Conservation (phyloP, 2,797 vertebrate species). For the Brachymystax lenok region DNA sequence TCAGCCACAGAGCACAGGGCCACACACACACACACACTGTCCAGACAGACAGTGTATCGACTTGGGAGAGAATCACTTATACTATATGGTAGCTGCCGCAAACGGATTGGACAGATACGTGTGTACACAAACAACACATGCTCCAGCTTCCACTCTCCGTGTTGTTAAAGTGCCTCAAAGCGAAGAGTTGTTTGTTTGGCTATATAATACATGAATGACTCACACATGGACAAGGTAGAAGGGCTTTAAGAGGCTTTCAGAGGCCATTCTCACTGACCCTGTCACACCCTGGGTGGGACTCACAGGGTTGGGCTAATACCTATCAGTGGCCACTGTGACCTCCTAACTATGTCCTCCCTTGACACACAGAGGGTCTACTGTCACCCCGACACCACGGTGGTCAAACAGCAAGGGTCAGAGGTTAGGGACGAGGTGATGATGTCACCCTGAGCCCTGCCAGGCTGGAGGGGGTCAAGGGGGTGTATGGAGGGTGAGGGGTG, state of each 20-base stretch:
- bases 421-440: conserved; percentile 74
- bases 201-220: neutral
- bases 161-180: neutral
- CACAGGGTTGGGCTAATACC: conserved; percentile 39
- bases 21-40: conserved; percentile 12
- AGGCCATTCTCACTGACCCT: neutral
- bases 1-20: neutral
- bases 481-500: conserved; percentile 41
- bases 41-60: conserved; percentile 51
- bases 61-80: conserved; percentile 44
- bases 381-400: conserved; percentile 62
- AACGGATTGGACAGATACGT: neutral
- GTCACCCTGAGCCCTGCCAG: conserved; percentile 63
- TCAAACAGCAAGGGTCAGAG: conserved; percentile 71
- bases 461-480: conserved; percentile 18
- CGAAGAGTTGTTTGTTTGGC: neutral
- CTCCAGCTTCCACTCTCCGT: neutral
- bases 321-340: conserved; percentile 58
- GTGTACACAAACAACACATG: neutral
- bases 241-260: too few relatives aligned
- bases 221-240: neutral
- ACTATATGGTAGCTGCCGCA: conserved; percentile 38
- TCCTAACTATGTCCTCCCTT: conserved; percentile 29
- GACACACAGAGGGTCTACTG: conserved; percentile 72
- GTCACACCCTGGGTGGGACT: conserved; percentile 48